Base-by-base conservation (phyloP, 2,797 vertebrate species). In the Sparidentex hasta region DNA sequence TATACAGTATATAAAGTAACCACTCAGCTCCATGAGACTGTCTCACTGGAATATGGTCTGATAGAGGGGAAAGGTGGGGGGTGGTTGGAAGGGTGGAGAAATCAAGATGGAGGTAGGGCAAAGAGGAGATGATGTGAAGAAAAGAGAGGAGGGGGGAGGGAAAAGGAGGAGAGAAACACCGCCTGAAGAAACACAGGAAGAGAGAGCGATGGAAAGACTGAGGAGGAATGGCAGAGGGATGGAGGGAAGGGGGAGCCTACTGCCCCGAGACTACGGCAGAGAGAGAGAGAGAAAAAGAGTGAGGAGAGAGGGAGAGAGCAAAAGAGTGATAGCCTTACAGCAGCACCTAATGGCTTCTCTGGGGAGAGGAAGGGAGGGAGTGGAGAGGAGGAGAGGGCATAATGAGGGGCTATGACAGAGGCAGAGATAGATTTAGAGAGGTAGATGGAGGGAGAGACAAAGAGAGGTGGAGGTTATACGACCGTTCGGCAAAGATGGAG, bases 331-430 rank as follows among this genome's bases (percentile, higher is more conserved):
- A 90, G 93, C 92, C 90, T 90, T 92, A 93, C 88, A 90, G 89
- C 93, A 92, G 84, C 89, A 91, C 90, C 92, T 94, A 94, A 94
- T 94, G 93, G 92, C 91, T 93, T 90, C 93, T 93, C 92, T 93
- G 89, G 92, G 91, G 90, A 91, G 90, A 85, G 76, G 71, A 72
- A 74, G 87, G 43, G 81, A 80, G 78, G 81, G 76, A 81, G 84
- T 3, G 62, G 23, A 84, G 80, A 78, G 88, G 76, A 86, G 84
- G 89, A 87, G 84, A 87, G 76, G 88, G 82, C 85, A 88, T 93
- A 92, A 93, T 93, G 92, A 93, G 90, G 80, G 84, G 81, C 87
- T 78, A 87, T 81, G 92, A 91, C 88, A 90, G 87, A 85, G 85
- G 84, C 81, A 85, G 82, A 89, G 85, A 92, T 82, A 83, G 88